phyloP scores from a whole-genome alignment of 2,113 vertebrate species.

The Chaetodon auriga region DNA sequence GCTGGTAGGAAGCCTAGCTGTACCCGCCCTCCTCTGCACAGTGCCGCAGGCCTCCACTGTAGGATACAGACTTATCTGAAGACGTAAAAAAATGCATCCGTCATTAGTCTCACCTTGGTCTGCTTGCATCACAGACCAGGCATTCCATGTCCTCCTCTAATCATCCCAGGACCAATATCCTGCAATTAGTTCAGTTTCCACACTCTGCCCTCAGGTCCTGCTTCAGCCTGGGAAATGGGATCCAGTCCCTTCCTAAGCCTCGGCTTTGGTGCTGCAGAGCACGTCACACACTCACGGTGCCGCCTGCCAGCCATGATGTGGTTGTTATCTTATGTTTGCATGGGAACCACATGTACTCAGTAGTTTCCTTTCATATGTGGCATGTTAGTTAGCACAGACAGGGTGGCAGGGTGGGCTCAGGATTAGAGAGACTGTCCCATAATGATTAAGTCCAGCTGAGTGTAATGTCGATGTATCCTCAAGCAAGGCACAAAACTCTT shows the following conservation, averaged over 20 bases:
- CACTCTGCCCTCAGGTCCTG: slow-evolving; percentile 89
- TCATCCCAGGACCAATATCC: slow-evolving; percentile 95
- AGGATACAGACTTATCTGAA: slow-evolving; percentile 74
- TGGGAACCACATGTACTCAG: slow-evolving; percentile 79
- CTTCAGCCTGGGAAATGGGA: slow-evolving; percentile 91
- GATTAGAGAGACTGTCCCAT: slow-evolving; percentile 43
- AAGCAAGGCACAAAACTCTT: slow-evolving; percentile 1
- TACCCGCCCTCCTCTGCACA: slow-evolving; percentile 18
- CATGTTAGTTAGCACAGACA: slow-evolving; percentile 56
- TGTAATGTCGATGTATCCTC: slow-evolving; percentile 40
- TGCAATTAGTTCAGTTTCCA: slow-evolving; percentile 96
- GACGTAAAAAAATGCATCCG: slow-evolving; percentile 75
- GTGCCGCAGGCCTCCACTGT: slow-evolving; percentile 40
- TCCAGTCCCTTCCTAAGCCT: slow-evolving; percentile 85
- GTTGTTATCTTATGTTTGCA: slow-evolving; percentile 78
- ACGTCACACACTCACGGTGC: slow-evolving; percentile 59
- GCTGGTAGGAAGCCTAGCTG: slow-evolving; percentile 3
- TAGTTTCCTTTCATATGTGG: slow-evolving; percentile 63
- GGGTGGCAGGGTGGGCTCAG: slow-evolving; percentile 29
- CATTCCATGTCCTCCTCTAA: slow-evolving; percentile 93
- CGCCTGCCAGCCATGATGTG: slow-evolving; percentile 74
- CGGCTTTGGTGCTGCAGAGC: slow-evolving; percentile 76
- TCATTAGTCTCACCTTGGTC: slow-evolving; percentile 87
- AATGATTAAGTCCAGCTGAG: slow-evolving; percentile 37
- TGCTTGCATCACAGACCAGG: slow-evolving; percentile 95